These are phyloP conservation scores for Bombycilla garrulus DNA, from an alignment of 2,113 vertebrate genomes.

Conservation along the genomic window DNA sequence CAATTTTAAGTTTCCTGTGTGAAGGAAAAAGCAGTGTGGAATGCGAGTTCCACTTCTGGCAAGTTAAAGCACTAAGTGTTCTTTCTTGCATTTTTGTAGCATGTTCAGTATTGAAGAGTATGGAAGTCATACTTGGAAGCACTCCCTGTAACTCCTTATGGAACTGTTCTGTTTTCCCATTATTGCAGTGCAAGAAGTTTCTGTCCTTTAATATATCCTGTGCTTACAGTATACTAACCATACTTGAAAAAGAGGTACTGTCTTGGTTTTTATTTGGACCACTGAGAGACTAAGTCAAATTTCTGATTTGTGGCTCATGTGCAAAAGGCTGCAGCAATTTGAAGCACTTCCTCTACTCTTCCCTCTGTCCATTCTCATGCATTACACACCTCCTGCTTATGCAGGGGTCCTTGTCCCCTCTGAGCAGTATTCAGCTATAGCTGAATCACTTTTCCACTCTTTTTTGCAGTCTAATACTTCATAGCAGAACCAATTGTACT, in stretches of 20 bases:
- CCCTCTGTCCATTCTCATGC: not conserved
- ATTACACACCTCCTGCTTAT: not conserved
- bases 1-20: not conserved
- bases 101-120: not conserved
- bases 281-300: not conserved
- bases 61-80: not conserved
- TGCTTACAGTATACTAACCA: not conserved
- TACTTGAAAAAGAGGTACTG: not conserved
- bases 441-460: not conserved
- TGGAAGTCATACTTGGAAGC: accelerated
- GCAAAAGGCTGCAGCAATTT: not conserved
- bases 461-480: not conserved
- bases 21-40: not conserved
- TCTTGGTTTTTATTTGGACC: not conserved
- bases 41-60: not conserved
- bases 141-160: not conserved
- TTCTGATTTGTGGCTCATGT: not conserved
- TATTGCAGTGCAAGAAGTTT: not conserved
- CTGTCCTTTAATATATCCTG: not conserved
- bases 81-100: not conserved
- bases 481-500: not conserved
- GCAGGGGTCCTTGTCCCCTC: not conserved
- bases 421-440: not conserved
- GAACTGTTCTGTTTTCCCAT: not conserved
- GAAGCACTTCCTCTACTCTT: not conserved